These are phyloP conservation scores for Coptotermes formosanus DNA, from an alignment of 1,140 invertebrate genomes.

Conservation along the genomic window DNA sequence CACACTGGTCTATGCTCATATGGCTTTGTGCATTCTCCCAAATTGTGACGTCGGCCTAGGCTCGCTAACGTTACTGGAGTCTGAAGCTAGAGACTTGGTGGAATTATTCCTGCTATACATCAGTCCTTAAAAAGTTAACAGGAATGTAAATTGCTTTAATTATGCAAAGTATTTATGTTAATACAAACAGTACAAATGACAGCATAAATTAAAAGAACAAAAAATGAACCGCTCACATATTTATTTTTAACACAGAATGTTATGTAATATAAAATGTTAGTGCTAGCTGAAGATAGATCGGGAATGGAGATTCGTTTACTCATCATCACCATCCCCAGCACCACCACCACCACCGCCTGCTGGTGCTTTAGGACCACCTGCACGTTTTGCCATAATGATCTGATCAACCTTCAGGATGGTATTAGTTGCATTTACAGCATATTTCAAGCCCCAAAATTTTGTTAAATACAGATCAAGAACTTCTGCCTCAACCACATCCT, in stretches of 20 bases:
- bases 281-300: background rate
- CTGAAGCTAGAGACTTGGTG: too few species aligned
- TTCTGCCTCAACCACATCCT: conserved; percentile 71
- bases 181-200: too few species aligned
- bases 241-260: background rate
- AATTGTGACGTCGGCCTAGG: too few species aligned
- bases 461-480: conserved; percentile 84
- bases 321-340: conserved; percentile 67
- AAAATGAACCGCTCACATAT: background rate
- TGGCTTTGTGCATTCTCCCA: too few species aligned
- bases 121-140: background rate
- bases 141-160: conserved; percentile 12
- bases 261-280: background rate
- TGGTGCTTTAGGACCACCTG: conserved; percentile 89
- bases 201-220: background rate
- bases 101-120: too few species aligned
- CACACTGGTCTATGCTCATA: too few species aligned
- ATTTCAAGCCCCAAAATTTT: conserved; percentile 94
- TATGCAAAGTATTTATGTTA: background rate
- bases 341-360: conserved; percentile 57
- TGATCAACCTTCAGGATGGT: conserved; percentile 97
- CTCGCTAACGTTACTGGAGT: too few species aligned
- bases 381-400: conserved; percentile 98
- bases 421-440: conserved; percentile 87
- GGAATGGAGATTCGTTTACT: background rate